Base-by-base conservation (phyloP, 1,140 invertebrate species). In the Subanguina moxae region DNA sequence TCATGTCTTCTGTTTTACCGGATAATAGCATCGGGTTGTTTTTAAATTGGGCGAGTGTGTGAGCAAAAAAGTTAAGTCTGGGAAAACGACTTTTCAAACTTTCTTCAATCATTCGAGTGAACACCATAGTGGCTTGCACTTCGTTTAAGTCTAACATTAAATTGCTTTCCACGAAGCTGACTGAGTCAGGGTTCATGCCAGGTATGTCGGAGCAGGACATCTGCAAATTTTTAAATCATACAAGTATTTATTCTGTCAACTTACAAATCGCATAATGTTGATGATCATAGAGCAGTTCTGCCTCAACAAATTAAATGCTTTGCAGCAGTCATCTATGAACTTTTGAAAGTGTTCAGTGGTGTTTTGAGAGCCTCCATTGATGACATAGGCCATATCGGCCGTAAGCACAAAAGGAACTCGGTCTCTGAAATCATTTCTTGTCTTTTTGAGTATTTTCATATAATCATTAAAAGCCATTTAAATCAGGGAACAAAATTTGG, bases 371-470 rank as follows among this genome's bases (percentile, higher is more conserved):
- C 93, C 92, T 62, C 93, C 92, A 84, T 98, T 98, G 73, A 99
- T 98, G 1, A 98, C 94, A 86, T 94, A 97, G 1, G 90, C 94
- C 96, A 98, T 98, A 83, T 99, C 95, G 17, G 92, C 90, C 0
- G 95, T 97, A 57, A 98, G 84, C 1, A 98, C 93, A 86, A 99
- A 98, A 0, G 95, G 94, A 0, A 92, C 92, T 7, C 95, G 90
- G 85, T 98, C 95, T 76, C 93, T 91, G 74, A 13, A 77, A 65
- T 27, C 21, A 66, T 57, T 15, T 25, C 17, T 52, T 25, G n/a
- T 7, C n/a, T n/a, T n/a, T n/a, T n/a, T n/a, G n/a, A n/a, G n/a
- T n/a, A n/a, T n/a, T n/a, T n/a, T n/a, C n/a, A n/a, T n/a, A n/a
- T n/a, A n/a, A n/a, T n/a, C n/a, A n/a, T n/a, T n/a, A n/a, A n/a